A percentile compares a stretch with the other conserved stretches of the same genome.
phyloP scores from a whole-genome alignment of 2,113 vertebrate species.

The Varanus komodoensis region DNA sequence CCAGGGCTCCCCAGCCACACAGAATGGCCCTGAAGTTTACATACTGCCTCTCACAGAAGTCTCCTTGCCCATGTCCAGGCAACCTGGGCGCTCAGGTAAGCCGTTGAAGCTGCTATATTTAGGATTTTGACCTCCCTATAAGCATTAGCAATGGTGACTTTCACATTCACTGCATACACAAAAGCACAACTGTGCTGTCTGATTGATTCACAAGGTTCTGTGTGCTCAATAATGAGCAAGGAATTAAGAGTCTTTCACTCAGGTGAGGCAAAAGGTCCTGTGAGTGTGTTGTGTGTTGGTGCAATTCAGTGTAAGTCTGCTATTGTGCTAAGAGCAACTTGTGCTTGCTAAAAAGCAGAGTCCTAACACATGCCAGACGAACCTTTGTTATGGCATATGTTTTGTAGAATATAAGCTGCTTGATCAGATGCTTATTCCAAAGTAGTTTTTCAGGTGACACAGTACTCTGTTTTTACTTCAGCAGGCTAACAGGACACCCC shows the following conservation, averaged over 20 bases:
- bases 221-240: not conserved
- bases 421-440: not conserved
- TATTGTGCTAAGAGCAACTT: not conserved
- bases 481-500: no score
- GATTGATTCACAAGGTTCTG: not conserved
- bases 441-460: not conserved
- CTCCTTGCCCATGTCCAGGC: conserved; percentile 90
- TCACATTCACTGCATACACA: not conserved
- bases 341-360: not conserved
- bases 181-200: not conserved
- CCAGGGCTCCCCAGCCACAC: conserved; percentile 84
- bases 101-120: not conserved
- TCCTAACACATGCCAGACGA: not conserved
- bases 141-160: not conserved
- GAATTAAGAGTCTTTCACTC: not conserved
- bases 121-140: not conserved
- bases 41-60: conserved; percentile 93
- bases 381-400: not conserved
- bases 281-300: not conserved
- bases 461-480: not conserved
- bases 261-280: not conserved
- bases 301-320: not conserved
- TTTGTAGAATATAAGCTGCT: not conserved
- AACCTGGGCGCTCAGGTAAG: conserved; percentile 91
- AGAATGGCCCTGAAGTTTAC: conserved; percentile 90